phyloP scores from a whole-genome alignment of 2,888 invertebrate genomes.

The Thysanoteuthis rhombus region DNA sequence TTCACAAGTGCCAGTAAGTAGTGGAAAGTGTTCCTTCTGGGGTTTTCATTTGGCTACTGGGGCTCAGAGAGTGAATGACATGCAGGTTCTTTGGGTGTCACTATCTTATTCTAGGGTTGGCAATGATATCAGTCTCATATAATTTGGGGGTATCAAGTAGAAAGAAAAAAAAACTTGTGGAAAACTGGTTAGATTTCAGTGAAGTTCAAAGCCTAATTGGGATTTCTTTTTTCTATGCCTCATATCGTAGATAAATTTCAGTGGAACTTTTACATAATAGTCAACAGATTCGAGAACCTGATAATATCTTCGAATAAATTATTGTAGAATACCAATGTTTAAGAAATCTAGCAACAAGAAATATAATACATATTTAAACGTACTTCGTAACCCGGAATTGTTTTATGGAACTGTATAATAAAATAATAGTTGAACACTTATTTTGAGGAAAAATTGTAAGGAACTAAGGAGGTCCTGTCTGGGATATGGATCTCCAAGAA shows the following conservation, averaged over 20 bases:
- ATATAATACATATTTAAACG: too few relatives aligned
- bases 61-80: background rate
- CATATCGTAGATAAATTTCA: background rate
- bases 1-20: background rate
- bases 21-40: background rate
- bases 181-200: background rate
- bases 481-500: too few relatives aligned
- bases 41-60: background rate
- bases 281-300: too few relatives aligned
- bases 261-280: too few relatives aligned
- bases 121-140: background rate
- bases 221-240: background rate
- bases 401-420: background rate
- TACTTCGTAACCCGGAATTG: background rate
- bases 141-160: background rate
- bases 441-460: too few relatives aligned
- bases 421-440: too few relatives aligned
- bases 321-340: too few relatives aligned
- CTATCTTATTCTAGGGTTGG: background rate
- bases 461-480: too few relatives aligned
- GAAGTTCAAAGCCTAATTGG: background rate
- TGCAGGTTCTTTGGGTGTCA: background rate
- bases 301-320: too few relatives aligned
- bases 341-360: too few relatives aligned
- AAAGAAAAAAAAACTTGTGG: background rate